phyloP scores from a whole-genome alignment of 2,888 invertebrate genomes.

The Gastrophysa polygoni region DNA sequence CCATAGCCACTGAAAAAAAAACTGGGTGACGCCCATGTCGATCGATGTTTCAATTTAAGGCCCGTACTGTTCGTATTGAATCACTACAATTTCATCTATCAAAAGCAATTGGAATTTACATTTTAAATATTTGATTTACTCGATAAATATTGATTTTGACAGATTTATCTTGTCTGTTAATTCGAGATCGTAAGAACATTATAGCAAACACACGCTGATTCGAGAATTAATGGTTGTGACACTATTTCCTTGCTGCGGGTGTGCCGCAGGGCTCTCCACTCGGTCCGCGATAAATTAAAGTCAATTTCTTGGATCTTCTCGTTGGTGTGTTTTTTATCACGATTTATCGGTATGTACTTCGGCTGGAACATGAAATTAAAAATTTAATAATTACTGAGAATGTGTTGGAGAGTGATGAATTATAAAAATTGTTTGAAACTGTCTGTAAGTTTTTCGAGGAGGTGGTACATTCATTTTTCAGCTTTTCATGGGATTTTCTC shows the following conservation, averaged over 20 bases:
- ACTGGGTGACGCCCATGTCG: neutral
- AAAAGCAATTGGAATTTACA: slow-evolving; percentile 35
- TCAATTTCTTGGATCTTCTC: slow-evolving; percentile 11
- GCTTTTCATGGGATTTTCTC: too few relatives aligned
- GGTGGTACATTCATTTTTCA: too few relatives aligned
- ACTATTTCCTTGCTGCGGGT: slow-evolving; percentile 11
- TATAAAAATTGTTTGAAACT: too few relatives aligned
- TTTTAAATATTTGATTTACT: slow-evolving; percentile 34
- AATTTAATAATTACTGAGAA: neutral
- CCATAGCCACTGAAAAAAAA: neutral
- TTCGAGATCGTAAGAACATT: slow-evolving; percentile 29
- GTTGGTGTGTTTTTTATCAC: slow-evolving; percentile 7
- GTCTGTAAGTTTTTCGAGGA: too few relatives aligned
- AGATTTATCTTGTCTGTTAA: slow-evolving; percentile 31
- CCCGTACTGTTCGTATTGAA: slow-evolving; percentile 23
- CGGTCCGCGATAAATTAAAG: slow-evolving; percentile 15
- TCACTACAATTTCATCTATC: slow-evolving; percentile 35
- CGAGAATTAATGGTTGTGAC: slow-evolving; percentile 26
- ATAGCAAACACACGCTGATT: slow-evolving; percentile 26
- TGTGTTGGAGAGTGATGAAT: too few relatives aligned
- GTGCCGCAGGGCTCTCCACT: slow-evolving; percentile 14
- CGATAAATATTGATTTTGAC: slow-evolving; percentile 37
- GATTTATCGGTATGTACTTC: slow-evolving; percentile 3
- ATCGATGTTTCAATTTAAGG: slow-evolving; percentile 24
- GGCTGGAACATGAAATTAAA: neutral